Base-by-base conservation (phyloP, 2,113 vertebrate genomes). In the Microtus oregoni region DNA sequence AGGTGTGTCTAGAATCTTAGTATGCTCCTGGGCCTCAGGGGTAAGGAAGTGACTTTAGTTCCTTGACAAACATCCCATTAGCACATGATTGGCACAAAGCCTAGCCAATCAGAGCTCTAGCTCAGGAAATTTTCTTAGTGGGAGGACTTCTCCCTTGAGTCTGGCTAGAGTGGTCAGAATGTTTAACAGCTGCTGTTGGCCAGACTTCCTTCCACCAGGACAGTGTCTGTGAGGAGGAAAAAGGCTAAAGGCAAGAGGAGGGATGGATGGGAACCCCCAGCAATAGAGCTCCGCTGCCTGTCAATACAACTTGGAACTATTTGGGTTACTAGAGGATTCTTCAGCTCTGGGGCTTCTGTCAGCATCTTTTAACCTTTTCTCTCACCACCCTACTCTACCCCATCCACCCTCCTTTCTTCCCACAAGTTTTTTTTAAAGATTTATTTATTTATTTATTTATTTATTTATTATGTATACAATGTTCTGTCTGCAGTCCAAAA, bases 71-170 rank as follows among this genome's bases (percentile, higher is more conserved):
- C 81, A 93, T 55, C 79, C 70, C 67, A 82, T 44, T 55, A 52
- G 32, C 11, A n/a, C 3, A 8, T 58, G 81, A 79, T n/a, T 58
- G 58, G 58, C 58, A 58, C 28, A 89, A 72, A 92, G 17, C 24
- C 81, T 85, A 32, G 89, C 81, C 86, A 83, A 89, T 81, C 65
- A 90, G 76, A 79, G n/a, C 50, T 70, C 47, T 91, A 47, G 67
- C n/a, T 73, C 28, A 5, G 50, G 47, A 94, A 89, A 68, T 79
- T 14, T 93, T 78, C 61, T 83, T 41, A 14, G 12, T 78, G 17
- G 17, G 24, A 32, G 35, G 44, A 65, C 1, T 58, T 81, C 55
- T 85, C 30, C 32, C 41, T 86, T 78, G 26, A 75, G 95, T 92
- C 88, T 65, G n/a, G 50, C 41, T 58, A 58, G 35, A 50, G 11